Evolutionary conservation across 2,888 invertebrate species (phyloP), one percentile per base, ranked within the genome.

Genomic region (Drosophila algonquin): DNA sequence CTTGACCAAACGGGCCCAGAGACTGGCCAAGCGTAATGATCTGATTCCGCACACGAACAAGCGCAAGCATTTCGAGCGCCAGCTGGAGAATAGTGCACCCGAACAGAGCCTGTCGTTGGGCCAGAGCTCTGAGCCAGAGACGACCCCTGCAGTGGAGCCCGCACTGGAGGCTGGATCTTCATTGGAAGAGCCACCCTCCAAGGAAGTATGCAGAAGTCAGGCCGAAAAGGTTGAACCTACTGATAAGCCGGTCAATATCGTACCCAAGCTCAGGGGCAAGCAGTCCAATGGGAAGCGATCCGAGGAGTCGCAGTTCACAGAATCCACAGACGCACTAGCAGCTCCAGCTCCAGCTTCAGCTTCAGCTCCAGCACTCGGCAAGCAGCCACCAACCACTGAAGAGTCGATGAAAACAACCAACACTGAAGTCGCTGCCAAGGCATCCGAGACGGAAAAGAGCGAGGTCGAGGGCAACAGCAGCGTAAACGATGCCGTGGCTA

Each of bases 161-260:
- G 7, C 46, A 0, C 72, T 4, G 1, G 64, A 71, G 9, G 69
- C 75, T 24, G n/a, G n/a, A 7, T 12, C 54, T 3, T 40, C 30
- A 0, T 18, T 61, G 40, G 63, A 59, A 3, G 63, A 32, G 32
- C 6, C 61, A 45, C 8, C 56, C 6, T 21, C 21, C 1, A 55
- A 72, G 46, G 81, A 75, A 48, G 18, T 62, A 1, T 51, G 27
- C 32, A 67, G 53, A 24, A 62, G n/a, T 32, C 18, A 63, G 21
- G 70, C 64, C 44, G 77, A 81, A 24, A 63, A 62, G 0, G 7
- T n/a, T 6, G 76, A 83, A 44, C 60, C 54, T 14, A 63, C 68
- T 44, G 90, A 89, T 16, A 91, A 90, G 64, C 89, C 83, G 16
- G 83, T 92, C 80, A 77, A 91, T 89, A 81, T 92, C 89, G 90